These are phyloP conservation scores for Pseudopodoces humilis DNA, from an alignment of 2,113 vertebrate species.

Conservation along the genomic window DNA sequence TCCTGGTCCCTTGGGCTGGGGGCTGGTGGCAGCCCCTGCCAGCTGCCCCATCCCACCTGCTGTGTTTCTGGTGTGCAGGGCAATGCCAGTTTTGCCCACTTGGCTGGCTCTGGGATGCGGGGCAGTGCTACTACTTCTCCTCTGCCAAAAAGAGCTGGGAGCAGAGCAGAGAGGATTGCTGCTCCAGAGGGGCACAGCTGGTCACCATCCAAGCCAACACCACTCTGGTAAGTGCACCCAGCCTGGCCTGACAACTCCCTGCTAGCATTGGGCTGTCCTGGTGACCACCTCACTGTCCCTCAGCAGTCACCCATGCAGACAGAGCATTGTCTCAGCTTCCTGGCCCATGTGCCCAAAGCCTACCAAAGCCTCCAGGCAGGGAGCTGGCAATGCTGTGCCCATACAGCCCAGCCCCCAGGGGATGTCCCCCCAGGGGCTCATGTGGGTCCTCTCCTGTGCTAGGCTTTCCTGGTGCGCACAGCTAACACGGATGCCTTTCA, in stretches of 20 bases:
- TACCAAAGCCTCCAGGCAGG: not conserved
- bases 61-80: not conserved
- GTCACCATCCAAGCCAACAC: not conserved
- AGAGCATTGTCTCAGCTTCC: not conserved
- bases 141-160: constrained; percentile 25
- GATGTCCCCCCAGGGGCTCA: not conserved
- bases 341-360: not conserved
- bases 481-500: not conserved
- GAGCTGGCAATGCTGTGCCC: not conserved
- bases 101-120: not conserved
- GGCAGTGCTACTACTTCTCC: constrained; percentile 49
- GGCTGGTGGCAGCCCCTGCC: not conserved
- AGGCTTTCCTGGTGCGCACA: constrained; percentile 17
- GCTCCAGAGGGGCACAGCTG: constrained; percentile 8
- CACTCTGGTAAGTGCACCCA: constrained; percentile 12
- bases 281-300: not conserved
- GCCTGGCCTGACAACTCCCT: accelerated
- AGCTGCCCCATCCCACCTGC: not conserved
- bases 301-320: not conserved
- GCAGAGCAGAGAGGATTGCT: constrained; percentile 44
- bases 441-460: not conserved
- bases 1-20: not conserved
- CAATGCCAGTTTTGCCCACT: constrained; percentile 1
- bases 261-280: accelerated
- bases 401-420: accelerated